These are phyloP conservation scores for Oedothorax gibbosus DNA, from an alignment of 1,140 invertebrate genomes.

Conservation along the genomic window DNA sequence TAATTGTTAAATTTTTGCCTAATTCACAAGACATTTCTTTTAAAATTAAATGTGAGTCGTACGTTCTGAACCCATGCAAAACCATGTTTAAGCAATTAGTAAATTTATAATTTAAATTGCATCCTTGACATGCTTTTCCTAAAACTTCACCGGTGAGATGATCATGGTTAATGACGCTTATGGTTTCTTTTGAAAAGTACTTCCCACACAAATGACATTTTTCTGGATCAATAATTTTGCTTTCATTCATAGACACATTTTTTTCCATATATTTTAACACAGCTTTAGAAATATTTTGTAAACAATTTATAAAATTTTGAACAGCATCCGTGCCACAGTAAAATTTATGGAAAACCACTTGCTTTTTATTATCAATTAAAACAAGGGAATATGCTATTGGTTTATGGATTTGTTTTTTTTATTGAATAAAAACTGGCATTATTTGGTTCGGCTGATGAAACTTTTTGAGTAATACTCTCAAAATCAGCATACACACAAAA, in stretches of 20 bases:
- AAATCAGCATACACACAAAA: conserved; percentile 26
- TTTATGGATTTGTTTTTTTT: conserved; percentile 1
- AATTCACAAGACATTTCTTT: conserved; percentile 20
- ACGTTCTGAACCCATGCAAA: conserved; percentile 14
- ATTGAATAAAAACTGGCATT: neutral
- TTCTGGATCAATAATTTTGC: neutral
- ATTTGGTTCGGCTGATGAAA: neutral
- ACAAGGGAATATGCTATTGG: conserved; percentile 2
- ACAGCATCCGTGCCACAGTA: neutral
- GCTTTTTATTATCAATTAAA: neutral
- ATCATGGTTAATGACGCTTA: neutral
- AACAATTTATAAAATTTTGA: neutral
- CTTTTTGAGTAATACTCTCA: conserved; percentile 35
- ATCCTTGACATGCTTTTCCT: neutral
- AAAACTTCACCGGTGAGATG: conserved; percentile 1
- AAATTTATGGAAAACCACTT: conserved; percentile 14
- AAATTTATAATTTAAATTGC: conserved; percentile 36
- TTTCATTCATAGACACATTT: conserved; percentile 5
- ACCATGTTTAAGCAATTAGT: conserved; percentile 6
- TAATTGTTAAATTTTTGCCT: conserved; percentile 15
- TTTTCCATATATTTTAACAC: neutral
- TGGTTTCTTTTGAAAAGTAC: neutral
- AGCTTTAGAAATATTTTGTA: conserved; percentile 17
- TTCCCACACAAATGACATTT: conserved; percentile 26
- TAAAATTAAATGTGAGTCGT: conserved; percentile 25